Evolutionary conservation across 2,113 vertebrate species (phyloP).

Genomic region (Tachysurus fulvidraco): DNA sequence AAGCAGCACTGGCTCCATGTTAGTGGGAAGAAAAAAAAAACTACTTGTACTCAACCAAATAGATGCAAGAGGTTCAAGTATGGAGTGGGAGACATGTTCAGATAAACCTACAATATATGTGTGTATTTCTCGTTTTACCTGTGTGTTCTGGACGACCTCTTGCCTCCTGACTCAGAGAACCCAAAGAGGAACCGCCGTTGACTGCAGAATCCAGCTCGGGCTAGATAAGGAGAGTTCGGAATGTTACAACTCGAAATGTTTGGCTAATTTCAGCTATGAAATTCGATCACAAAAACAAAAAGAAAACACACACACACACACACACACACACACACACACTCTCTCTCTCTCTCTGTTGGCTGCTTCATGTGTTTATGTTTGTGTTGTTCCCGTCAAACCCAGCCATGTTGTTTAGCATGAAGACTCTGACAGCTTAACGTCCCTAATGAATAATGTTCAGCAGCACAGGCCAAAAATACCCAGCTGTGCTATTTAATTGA

Average conservation of each 20-base stretch:
- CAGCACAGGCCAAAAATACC: not conserved
- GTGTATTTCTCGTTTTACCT: slow-evolving; percentile 69
- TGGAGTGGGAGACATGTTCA: not conserved
- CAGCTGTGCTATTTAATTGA: slow-evolving; percentile 16
- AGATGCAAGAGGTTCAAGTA: not conserved
- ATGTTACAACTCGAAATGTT: not conserved
- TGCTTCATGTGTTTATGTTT: not conserved
- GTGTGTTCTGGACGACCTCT: slow-evolving; percentile 77
- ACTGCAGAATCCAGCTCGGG: slow-evolving; percentile 84
- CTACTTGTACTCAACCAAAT: not conserved
- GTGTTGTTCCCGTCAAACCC: not conserved
- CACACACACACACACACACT: not conserved
- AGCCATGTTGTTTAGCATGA: not conserved
- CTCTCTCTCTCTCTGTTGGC: not conserved
- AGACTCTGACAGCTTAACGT: not conserved
- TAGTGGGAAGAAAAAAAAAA: not conserved
- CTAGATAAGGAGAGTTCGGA: slow-evolving; percentile 61
- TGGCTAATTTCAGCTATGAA: not conserved
- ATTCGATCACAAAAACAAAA: not conserved
- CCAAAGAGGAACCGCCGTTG: slow-evolving; percentile 83
- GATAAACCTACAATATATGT: slow-evolving; percentile 16
- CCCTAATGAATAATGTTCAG: not conserved
- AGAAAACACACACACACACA: not conserved
- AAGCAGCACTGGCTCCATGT: not conserved
- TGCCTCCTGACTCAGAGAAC: slow-evolving; percentile 75